Conservation (phyloP, 2,888 invertebrate genomes). For the Protophormia terraenovae region DNA sequence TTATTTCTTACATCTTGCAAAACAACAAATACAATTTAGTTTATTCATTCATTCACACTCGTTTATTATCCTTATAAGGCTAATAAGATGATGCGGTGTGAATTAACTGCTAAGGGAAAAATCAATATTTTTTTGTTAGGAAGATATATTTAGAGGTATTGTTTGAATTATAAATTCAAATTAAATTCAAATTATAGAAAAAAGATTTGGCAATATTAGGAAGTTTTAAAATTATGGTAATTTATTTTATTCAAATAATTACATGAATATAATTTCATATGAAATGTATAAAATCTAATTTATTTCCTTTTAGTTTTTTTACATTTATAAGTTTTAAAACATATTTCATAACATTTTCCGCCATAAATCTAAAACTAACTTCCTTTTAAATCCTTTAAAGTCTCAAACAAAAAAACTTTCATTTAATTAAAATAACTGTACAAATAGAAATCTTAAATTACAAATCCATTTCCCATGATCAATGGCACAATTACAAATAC, state of each 20-base stretch:
- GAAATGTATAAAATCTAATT: too few species aligned
- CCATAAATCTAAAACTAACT: neutral
- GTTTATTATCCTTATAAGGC: constrained; percentile 43
- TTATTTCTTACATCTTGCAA: neutral
- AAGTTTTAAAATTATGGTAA: neutral
- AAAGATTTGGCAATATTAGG: neutral
- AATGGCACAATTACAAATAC: constrained; percentile 48
- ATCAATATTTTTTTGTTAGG: neutral
- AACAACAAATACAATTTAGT: neutral
- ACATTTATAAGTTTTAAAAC: too few species aligned
- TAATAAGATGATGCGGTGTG: constrained; percentile 47
- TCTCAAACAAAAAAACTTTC: constrained; percentile 1
- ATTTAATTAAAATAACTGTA: constrained; percentile 54
- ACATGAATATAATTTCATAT: too few species aligned
- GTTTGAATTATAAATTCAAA: neutral
- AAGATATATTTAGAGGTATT: neutral
- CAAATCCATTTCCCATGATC: constrained; percentile 52
- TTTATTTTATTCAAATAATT: neutral
- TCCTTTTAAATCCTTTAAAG: neutral
- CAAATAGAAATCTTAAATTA: constrained; percentile 36
- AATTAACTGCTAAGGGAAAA: constrained; percentile 17
- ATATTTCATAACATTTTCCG: too few species aligned
- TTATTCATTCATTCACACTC: neutral
- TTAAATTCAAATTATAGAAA: neutral
- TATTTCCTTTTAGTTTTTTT: too few species aligned